A percentile compares a stretch with the other conserved stretches of the same genome.
Conservation (phyloP, 2,797 vertebrate species). For the Trematomus bernacchii region DNA sequence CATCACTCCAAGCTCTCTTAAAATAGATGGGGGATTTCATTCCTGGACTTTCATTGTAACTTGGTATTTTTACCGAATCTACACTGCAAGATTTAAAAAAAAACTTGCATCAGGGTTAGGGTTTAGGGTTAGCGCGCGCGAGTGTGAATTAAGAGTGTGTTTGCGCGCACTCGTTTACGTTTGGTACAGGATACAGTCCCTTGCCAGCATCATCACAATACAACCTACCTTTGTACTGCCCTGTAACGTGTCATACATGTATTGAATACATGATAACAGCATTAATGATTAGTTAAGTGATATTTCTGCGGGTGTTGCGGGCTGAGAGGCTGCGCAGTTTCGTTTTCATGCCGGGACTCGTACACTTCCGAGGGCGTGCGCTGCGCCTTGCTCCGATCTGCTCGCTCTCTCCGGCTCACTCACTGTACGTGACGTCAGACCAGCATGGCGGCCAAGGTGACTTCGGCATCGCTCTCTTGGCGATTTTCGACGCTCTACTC, state of each 20-base stretch:
- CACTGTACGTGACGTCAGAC: slow-evolving; percentile 85
- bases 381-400: slow-evolving; percentile 15
- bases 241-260: no score
- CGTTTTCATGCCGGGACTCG: neutral
- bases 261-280: no score
- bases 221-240: neutral
- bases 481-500: slow-evolving; percentile 52
- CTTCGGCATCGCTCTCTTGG: slow-evolving; percentile 84
- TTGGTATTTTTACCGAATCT: no score
- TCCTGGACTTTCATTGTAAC: no score
- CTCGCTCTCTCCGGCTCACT: slow-evolving; percentile 31
- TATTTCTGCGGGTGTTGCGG: no score
- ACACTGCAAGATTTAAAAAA: neutral
- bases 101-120: neutral
- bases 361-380: slow-evolving; percentile 23
- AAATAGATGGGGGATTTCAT: no score
- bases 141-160: neutral
- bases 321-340: neutral
- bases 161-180: neutral
- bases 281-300: no score
- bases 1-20: no score
- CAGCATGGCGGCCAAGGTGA: slow-evolving; percentile 99
- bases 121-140: neutral
- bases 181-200: neutral
- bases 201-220: neutral